Conservation (phyloP, 2,113 vertebrate species). For the Megaceryle maxima region DNA sequence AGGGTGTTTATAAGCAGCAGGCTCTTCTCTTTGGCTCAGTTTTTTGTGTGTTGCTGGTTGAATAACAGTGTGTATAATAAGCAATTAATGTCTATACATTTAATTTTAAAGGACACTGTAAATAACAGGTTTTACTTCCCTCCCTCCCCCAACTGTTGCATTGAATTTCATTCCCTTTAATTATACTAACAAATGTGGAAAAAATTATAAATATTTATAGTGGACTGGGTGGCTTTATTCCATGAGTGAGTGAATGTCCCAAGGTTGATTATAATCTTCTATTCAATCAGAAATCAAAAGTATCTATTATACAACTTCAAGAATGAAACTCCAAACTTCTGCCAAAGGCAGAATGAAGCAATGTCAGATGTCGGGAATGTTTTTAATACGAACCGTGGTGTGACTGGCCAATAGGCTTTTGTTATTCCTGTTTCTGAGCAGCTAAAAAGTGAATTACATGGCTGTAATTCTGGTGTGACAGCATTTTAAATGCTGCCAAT, state of each 20-base stretch:
- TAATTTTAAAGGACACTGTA: slow-evolving; percentile 62
- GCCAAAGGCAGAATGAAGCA: slow-evolving; percentile 34
- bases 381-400: background rate
- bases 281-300: slow-evolving; percentile 53
- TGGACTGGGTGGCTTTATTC: slow-evolving; percentile 50
- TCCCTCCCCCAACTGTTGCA: slow-evolving; percentile 63
- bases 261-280: slow-evolving; percentile 54
- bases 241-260: slow-evolving; percentile 22
- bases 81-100: slow-evolving; percentile 60
- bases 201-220: slow-evolving; percentile 66
- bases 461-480: slow-evolving; percentile 1
- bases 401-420: background rate
- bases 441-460: slow-evolving; percentile 22
- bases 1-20: slow-evolving; percentile 25
- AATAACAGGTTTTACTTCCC: slow-evolving; percentile 61
- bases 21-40: slow-evolving; percentile 29
- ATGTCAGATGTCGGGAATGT: background rate
- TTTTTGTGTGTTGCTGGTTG: slow-evolving; percentile 27
- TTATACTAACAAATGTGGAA: slow-evolving; percentile 64
- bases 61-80: slow-evolving; percentile 53
- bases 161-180: slow-evolving; percentile 61
- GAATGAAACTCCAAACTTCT: slow-evolving; percentile 45
- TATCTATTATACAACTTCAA: slow-evolving; percentile 41
- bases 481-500: slow-evolving; percentile 15
- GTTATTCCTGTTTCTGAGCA: background rate